Base-by-base conservation (phyloP, 2,797 vertebrate genomes). In the Eospalax fontanierii region DNA sequence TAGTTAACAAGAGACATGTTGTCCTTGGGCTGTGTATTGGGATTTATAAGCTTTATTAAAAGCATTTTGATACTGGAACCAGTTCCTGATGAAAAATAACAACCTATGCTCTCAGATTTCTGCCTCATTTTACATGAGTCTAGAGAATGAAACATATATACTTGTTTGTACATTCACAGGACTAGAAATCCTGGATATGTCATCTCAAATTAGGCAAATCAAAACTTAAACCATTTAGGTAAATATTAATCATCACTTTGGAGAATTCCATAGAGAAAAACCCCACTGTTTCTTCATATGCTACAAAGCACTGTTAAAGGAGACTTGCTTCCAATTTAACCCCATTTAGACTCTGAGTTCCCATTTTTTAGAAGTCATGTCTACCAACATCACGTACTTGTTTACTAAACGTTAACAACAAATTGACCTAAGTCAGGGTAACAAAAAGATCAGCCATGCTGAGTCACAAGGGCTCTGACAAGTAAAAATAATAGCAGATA, bases 201-300 rank as follows among this genome's bases (percentile, higher is more conserved):
- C 6, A 93, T 75, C 5, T 71, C n/a, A 28, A 74, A 87, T 46
- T 61, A 89, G 26, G 22, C 11, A 94, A 11, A 14, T 92, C 26
- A 86, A 89, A 94, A 81, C 19, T n/a, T 93, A 88, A 63, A 63
- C 26, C 38, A 83, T 28, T 73, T 76, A 59, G 35, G 46, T 43
- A 93, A 78, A 86, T 21, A 57, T 12, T 28, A 78, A 43, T 57
- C 26, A 59, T 30, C 38, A 22, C 21, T 86, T 33, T 74, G 80
- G 40, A 94, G 8, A 86, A 66, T 83, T 89, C 43, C 9, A 76
- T 24, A 85, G 43, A 70, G 81, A 93, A 59, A 91, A 4, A 86
- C 9, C 50, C 16, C 24, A 79, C 73, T 15, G 57, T 75, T 75
- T 95, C 22, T 84, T 40, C 21, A 5, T 12, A 18, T 46, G 86